Evolutionary conservation across 2,797 vertebrate genomes (phyloP).

Genomic region (Rhynchonycteris naso): DNA sequence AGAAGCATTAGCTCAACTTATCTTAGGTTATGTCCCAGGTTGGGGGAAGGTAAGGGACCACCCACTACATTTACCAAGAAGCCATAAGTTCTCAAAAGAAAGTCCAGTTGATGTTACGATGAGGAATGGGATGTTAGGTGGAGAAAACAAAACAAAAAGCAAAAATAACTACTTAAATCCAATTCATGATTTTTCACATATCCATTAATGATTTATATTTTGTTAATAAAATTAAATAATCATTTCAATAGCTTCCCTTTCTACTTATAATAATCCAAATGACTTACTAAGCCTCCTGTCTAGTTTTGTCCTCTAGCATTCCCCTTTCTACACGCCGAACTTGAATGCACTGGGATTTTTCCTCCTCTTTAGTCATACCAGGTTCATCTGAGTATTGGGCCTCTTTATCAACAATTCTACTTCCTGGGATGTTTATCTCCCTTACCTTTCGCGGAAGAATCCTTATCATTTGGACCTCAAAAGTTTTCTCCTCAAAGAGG

Average conservation of each 20-base stretch:
- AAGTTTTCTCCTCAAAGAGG: neutral
- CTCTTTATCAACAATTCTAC: neutral
- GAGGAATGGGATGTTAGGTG: neutral
- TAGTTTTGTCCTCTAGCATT: neutral
- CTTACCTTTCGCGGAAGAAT: constrained; percentile 7
- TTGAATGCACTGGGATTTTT: neutral
- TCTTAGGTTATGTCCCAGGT: neutral
- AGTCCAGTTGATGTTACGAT: neutral
- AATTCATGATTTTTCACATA: neutral
- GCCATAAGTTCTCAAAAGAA: neutral
- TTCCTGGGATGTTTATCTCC: neutral
- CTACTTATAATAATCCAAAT: neutral
- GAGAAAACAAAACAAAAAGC: neutral
- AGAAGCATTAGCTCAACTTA: neutral
- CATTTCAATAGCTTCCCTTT: neutral
- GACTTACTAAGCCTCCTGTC: neutral
- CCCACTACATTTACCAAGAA: neutral
- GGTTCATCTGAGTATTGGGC: neutral
- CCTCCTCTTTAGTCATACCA: neutral
- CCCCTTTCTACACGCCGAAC: neutral
- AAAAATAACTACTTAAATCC: neutral
- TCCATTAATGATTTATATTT: neutral
- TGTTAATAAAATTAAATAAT: constrained; percentile 3
- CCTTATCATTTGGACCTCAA: neutral
- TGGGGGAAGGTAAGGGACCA: neutral